Evolutionary conservation across 2,113 vertebrate genomes (phyloP), one percentile per base, ranked within the genome.

Genomic region (Alethe diademata): DNA sequence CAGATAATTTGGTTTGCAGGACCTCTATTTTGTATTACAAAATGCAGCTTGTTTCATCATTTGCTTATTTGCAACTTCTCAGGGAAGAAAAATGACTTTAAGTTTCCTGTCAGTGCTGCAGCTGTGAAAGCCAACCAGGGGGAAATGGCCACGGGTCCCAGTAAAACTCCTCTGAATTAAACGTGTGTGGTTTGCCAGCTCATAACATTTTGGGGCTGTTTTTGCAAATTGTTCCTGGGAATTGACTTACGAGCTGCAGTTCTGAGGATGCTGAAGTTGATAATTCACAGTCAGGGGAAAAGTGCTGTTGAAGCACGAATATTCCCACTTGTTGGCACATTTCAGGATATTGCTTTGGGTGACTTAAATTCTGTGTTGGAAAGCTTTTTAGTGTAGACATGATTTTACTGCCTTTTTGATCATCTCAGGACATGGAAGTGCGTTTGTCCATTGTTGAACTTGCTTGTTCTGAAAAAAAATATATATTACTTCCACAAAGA

Each of bases 101-200:
- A 65, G 36, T 84, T 95, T 96, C 90, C 91, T 95, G 88, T 88
- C 53, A 38, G 42, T 35, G 36, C 60, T 87, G 62, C 64, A 87
- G 72, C 82, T 93, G 50, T 85, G 65, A 51, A 56, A 79, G 45
- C 0, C 1, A 82, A 35, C 42, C 5, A 14, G 43, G 54, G 45
- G 57, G 20, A 88, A 75, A 38, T n/a, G 36, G 75, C 33, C 40
- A 38, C 31, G n/a, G 50, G 29, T 64, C 65, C 33, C 38, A 26
- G 28, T 73, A 28, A 88, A 78, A 38, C 17, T 42, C 4, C 58
- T 50, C 9, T 9, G 81, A 13, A 9, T 35, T 61, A 53, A 54
- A 40, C 5, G 1, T 18, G 22, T 24, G 23, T n/a, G 15, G 16
- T 58, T 91, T 81, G 45, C 36, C 48, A 53, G 43, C 53, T 71